These are phyloP conservation scores for Itoplectis maculator DNA, from an alignment of 2,888 invertebrate genomes.

Conservation along the genomic window DNA sequence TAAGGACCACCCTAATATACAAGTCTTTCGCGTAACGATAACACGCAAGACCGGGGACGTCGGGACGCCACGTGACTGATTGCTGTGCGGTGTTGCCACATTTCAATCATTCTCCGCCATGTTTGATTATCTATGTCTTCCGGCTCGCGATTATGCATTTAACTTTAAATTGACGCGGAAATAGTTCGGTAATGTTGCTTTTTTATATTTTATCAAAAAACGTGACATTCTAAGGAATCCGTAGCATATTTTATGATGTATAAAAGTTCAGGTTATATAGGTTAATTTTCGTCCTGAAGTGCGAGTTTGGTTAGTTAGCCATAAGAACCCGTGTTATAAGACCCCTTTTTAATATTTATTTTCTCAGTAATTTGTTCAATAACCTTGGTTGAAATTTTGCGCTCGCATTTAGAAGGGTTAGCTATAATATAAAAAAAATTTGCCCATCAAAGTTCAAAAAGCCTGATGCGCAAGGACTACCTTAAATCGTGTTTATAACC, in stretches of 20 bases:
- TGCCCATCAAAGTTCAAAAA: slow-evolving; percentile 21
- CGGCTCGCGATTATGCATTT: neutral
- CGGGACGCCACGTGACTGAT: slow-evolving; percentile 10
- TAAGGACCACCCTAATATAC: too few relatives aligned
- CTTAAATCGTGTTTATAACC: too few relatives aligned
- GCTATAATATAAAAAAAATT: slow-evolving; percentile 9
- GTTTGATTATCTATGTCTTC: neutral
- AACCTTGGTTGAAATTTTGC: slow-evolving; percentile 15
- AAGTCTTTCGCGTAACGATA: slow-evolving; percentile 2
- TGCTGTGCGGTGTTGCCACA: slow-evolving; percentile 15
- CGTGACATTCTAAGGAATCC: slow-evolving; percentile 18
- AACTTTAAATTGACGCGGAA: neutral
- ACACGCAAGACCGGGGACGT: neutral
- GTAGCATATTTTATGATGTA: slow-evolving; percentile 9
- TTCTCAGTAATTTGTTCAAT: slow-evolving; percentile 15
- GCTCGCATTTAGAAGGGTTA: neutral
- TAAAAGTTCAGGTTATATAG: slow-evolving; percentile 1
- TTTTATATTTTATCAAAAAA: slow-evolving; percentile 17
- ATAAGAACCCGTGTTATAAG: neutral
- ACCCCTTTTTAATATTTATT: slow-evolving; percentile 11
- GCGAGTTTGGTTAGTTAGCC: slow-evolving; percentile 13
- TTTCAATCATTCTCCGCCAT: slow-evolving; percentile 14
- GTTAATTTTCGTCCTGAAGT: slow-evolving; percentile 17
- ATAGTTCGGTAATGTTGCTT: slow-evolving; percentile 6
- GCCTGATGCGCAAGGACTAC: slow-evolving; percentile 26